Evolutionary conservation across 2,888 invertebrate species (phyloP), one percentile per base, ranked within the genome.

Genomic region (Cerastoderma edule): DNA sequence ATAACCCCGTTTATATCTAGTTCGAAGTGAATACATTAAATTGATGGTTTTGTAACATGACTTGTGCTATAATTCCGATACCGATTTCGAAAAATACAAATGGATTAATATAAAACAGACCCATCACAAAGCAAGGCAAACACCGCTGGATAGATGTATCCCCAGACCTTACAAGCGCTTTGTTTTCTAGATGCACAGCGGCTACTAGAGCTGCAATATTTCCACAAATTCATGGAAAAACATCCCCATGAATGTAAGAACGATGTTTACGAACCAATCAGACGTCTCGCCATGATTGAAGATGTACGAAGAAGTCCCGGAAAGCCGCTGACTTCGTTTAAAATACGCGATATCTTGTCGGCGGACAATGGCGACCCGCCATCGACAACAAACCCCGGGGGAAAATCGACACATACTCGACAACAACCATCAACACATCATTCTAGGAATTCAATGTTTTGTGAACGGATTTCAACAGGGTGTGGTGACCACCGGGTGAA

Each of bases 241-340:
- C 67, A 67, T 39, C 70, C 67, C 2, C 69, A 70, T 46, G 10
- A 60, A 44, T 64, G 48, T 32, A 2, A 27, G 19, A 32, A n/a
- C 56, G 74, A 67, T 64, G 54, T 50, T 27, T 71, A 57, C 39
- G 70, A 65, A 50, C 64, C 78, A 10, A 64, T 74, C 8, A 44
- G 67, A 67, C 33, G 56, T 19, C 71, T 78, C 28, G 67, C 67
- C 32, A 74, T 70, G 60, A 57, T 48, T 48, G 53, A 57, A 30
- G 64, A 66, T 16, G 48, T 33, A 2, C 84, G 87, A 8, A 72
- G 81, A 70, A 85, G 85, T 73, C 86, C 86, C 13, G 83, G 83
- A 72, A 90, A 89, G 73, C 89, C 87, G 2, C 82, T 88, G 54
- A 89, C 88, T 4, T 88, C 89, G 13, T 90, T 90, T 72, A 84